Base-by-base conservation (phyloP, 1,140 invertebrate genomes). In the Nasonia vitripennis region DNA sequence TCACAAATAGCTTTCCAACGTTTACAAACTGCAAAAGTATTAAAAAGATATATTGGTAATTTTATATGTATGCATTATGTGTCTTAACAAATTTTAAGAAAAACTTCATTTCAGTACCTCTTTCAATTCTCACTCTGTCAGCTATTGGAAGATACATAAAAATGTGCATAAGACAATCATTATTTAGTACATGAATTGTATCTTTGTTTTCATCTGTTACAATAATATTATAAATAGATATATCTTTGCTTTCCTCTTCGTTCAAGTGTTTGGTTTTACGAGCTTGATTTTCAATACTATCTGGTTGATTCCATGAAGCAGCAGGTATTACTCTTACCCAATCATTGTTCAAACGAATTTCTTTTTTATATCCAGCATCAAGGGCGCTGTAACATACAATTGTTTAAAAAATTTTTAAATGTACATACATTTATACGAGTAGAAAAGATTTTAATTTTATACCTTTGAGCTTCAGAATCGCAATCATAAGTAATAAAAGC, bases 251-350 rank as follows among this genome's bases (percentile, higher is more conserved):
- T 67, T 3, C 17, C 37, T 67, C 83, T 5, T 9, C 10, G 10
- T 11, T 45, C 41, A 45, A 41, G 27, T 37, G 4, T 37, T 55
- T 31, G 23, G 37, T 71, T 55, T 74, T 88, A 78, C 88, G 89
- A 68, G 86, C 87, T 87, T 87, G 87, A 86, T 89, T 88, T 75
- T 91, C 89, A 48, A 89, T 83, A 67, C 85, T 91, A 73, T 92
- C 92, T 11, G 92, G 92, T 82, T 93, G 92, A 86, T 93, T 90
- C 92, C 92, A 93, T 37, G 91, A 89, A 80, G 92, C 90, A 14
- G 92, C 92, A 71, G 90, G 86, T 10, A 89, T 86, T 0, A 93
- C 89, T 87, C 88, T 88, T n/a, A 93, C 85, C 51, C 90, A 86
- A 83, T 90, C 88, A 62, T 90, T 90, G 75, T 92, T 90, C n/a